These are phyloP conservation scores for Pachliopta kotzebuea DNA, from an alignment of 2,888 invertebrate genomes.

Conservation along the genomic window DNA sequence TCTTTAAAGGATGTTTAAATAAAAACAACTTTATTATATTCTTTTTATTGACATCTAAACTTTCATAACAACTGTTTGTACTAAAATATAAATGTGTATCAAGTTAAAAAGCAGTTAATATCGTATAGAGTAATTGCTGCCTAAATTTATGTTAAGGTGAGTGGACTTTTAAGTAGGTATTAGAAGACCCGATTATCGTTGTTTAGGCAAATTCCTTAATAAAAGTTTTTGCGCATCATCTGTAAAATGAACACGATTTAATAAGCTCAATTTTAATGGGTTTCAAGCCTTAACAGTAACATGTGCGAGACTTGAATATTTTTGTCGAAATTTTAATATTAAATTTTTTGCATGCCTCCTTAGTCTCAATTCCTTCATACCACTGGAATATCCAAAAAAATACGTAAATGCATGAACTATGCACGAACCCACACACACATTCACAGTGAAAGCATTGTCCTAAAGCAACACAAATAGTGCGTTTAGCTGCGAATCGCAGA, in stretches of 20 bases:
- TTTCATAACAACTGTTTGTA: constrained; percentile 78
- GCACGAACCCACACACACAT: constrained; percentile 55
- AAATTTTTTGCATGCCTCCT: constrained; percentile 32
- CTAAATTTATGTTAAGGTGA: constrained; percentile 62
- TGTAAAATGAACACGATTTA: constrained; percentile 40
- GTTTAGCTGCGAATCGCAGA: constrained; percentile 47
- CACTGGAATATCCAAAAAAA: constrained; percentile 51
- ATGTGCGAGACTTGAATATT: constrained; percentile 6
- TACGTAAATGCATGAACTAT: constrained; percentile 58
- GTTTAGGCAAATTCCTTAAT: constrained; percentile 26
- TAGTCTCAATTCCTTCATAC: constrained; percentile 35
- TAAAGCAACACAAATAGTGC: constrained; percentile 53
- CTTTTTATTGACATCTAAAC: constrained; percentile 78
- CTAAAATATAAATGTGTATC: constrained; percentile 78
- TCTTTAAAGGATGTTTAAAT: constrained; percentile 34
- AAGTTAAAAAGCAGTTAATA: constrained; percentile 71
- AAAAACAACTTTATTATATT: constrained; percentile 48
- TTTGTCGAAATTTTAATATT: constrained; percentile 30
- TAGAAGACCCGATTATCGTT: constrained; percentile 34
- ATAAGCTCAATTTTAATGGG: constrained; percentile 55
- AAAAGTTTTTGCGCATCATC: constrained; percentile 26
- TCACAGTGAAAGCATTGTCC: constrained; percentile 64
- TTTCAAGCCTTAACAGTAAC: constrained; percentile 33
- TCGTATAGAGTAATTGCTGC: constrained; percentile 63
- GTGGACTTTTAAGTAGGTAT: constrained; percentile 50